Conservation (phyloP, 2,888 invertebrate genomes). For the Lepidocyrtinus sp. region DNA sequence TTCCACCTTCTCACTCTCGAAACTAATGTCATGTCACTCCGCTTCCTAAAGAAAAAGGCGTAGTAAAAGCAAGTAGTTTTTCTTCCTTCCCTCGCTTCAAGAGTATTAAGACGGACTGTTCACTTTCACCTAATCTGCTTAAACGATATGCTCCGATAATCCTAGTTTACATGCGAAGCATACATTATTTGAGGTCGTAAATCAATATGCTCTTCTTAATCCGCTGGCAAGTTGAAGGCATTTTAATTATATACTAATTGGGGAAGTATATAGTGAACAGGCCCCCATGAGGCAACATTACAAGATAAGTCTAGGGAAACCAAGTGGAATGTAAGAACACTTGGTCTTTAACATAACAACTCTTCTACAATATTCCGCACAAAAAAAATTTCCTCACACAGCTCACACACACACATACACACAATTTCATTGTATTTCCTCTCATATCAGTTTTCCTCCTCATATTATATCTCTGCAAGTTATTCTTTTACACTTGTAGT, state of each 20-base stretch:
- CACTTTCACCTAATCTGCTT: slow-evolving; percentile 10
- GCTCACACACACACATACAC: too few relatives aligned
- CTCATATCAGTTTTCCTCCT: too few relatives aligned
- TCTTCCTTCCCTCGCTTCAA: background rate
- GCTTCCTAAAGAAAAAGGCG: background rate
- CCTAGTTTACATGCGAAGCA: too few relatives aligned
- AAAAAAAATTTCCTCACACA: too few relatives aligned
- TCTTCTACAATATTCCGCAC: too few relatives aligned
- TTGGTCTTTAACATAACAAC: too few relatives aligned
- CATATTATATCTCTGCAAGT: too few relatives aligned
- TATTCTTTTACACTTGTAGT: too few relatives aligned
- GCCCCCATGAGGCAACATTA: background rate
- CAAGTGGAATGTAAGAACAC: background rate
- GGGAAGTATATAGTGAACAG: background rate
- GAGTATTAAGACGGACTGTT: background rate
- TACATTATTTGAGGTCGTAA: too few relatives aligned
- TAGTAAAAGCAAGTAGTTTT: slow-evolving; percentile 7
- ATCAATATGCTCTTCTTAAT: too few relatives aligned
- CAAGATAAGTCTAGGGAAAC: background rate
- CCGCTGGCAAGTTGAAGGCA: background rate
- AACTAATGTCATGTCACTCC: slow-evolving; percentile 12
- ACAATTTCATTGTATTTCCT: too few relatives aligned
- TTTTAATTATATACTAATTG: background rate
- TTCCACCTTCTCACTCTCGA: background rate
- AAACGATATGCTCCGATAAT: slow-evolving; percentile 3